Base-by-base conservation (phyloP, 2,113 vertebrate genomes). In the Chloebia gouldiae region DNA sequence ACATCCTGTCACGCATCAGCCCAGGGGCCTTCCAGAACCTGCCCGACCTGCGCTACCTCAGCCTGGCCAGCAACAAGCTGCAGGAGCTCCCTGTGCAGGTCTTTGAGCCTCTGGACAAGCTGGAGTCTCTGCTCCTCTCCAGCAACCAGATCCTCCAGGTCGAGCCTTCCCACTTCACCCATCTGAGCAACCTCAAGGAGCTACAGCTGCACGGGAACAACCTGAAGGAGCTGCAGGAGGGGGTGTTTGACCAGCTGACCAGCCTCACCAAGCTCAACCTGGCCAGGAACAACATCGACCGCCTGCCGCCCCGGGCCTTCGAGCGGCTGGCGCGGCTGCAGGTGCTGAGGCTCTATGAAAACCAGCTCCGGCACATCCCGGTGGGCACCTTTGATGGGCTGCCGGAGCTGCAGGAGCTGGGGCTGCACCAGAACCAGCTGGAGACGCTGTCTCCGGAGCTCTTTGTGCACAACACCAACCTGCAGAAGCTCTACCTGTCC, bases 401-500 rank as follows among this genome's bases (percentile, higher is more conserved):
- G 15, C 73, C 66, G 0, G 98, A 98, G 80, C 98, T 99, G 54
- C 97, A 98, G 92, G 98, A 98, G 75, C 96, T 99, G 90, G 98
- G 98, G 42, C 96, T 99, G 39, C 98, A 99, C 63, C 98, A 99
- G 95, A 99, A 99, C 91, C 96, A 96, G 82, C 97, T 99, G 30
- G 95, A 97, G 20, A 81, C 35, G 5, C 97, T 99, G 56, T 94
- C 98, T 17, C 88, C 91, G 0, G 97, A 98, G 70, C 90, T 99
- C 85, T 99, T 99, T 42, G 91, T 97, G 31, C 98, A 98, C 64
- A 98, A 98, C 22, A 71, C 65, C 15, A 98, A 98, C 60, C 98
- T 99, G 51, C 95, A 98, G 95, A 98, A 98, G 92, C 98, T 99
- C 87, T 99, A 98, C 83, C 95, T 99, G 28, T 99, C 99, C 71